Evolutionary conservation across 92 coral and sea anemone species (phyloP), one percentile per base, ranked within the genome.

Genomic region (Palythoa heliodiscus): DNA sequence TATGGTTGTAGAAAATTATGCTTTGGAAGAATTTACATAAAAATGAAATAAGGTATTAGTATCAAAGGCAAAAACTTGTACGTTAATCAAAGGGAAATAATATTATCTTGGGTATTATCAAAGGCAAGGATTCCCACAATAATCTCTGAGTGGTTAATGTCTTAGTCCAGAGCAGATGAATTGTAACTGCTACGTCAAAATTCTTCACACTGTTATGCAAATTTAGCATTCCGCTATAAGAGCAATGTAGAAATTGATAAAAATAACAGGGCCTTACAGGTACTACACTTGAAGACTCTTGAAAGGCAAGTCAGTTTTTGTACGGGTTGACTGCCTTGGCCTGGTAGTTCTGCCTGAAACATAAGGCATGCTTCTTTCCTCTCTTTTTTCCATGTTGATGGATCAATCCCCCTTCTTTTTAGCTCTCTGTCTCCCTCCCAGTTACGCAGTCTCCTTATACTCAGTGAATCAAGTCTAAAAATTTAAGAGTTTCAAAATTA

Each of bases 401-500:
- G 99, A 88, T 97, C 98, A 16, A 97, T 90, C 57, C 98, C 98
- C 85, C 99, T 87, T 79, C 94, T 97, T 85, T 90, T 91, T 63
- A 97, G 87, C 84, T 97, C 98, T 77, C 95, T 90, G 73, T 97
- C 98, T 35, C 98, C 99, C 87, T 97, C 99, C 95, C 98, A 97
- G 77, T 97, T 97, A 71, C 99, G 86, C 50, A 93, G 90, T 85
- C 99, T 92, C 60, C 93, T 93, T 68, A 96, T 94, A 80, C 98
- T 96, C 78, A 96, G 63, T 4, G 95, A 94, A 67, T 96, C 98
- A 78, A 96, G 90, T 54, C 98, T 96, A 73, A 11, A 90, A 57
- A 70, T 58, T 58, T 10, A 67, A 69, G 2, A 58, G 19, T 52
- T 13, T 3, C 14, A 71, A 43, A 43, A 43, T 43, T 43, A 43